Evolutionary conservation across 2,888 invertebrate genomes (phyloP).

Genomic region (Clistopyga incitator): DNA sequence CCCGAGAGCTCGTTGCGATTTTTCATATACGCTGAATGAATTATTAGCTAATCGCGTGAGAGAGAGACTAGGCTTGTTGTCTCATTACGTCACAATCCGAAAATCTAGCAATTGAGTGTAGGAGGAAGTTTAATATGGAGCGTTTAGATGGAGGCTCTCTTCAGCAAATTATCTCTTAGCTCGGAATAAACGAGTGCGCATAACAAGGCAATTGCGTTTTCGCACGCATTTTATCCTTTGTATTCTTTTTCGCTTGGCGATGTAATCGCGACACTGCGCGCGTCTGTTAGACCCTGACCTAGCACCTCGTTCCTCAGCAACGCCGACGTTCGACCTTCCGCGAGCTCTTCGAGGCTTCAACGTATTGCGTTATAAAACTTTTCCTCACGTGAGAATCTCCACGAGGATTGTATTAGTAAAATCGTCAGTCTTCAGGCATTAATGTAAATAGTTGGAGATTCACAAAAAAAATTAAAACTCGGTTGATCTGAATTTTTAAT

Average conservation of each 20-base stretch:
- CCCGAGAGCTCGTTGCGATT: slow-evolving; percentile 21
- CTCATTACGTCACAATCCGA: slow-evolving; percentile 25
- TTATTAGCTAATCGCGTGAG: slow-evolving; percentile 52
- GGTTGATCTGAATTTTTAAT: too few relatives aligned
- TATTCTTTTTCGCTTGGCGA: slow-evolving; percentile 58
- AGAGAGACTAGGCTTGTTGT: slow-evolving; percentile 10
- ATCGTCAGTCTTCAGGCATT: neutral
- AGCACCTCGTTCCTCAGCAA: slow-evolving; percentile 62
- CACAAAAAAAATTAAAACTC: too few relatives aligned
- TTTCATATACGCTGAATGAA: slow-evolving; percentile 30
- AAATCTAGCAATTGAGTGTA: slow-evolving; percentile 29
- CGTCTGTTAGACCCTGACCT: slow-evolving; percentile 67
- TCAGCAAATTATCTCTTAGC: slow-evolving; percentile 3
- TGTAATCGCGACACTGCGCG: slow-evolving; percentile 61
- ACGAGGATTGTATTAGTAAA: slow-evolving; percentile 39
- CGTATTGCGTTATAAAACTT: slow-evolving; percentile 42
- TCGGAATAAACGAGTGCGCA: neutral
- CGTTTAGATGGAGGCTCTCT: slow-evolving; percentile 8
- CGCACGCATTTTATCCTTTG: slow-evolving; percentile 57
- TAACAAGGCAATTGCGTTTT: slow-evolving; percentile 59
- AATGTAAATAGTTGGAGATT: too few relatives aligned
- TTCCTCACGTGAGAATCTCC: slow-evolving; percentile 59
- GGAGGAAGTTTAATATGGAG: neutral
- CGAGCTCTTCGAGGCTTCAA: slow-evolving; percentile 37
- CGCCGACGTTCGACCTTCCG: slow-evolving; percentile 10